Conservation (phyloP, 1,140 invertebrate species). For the Drosophila kurseongensis region DNA sequence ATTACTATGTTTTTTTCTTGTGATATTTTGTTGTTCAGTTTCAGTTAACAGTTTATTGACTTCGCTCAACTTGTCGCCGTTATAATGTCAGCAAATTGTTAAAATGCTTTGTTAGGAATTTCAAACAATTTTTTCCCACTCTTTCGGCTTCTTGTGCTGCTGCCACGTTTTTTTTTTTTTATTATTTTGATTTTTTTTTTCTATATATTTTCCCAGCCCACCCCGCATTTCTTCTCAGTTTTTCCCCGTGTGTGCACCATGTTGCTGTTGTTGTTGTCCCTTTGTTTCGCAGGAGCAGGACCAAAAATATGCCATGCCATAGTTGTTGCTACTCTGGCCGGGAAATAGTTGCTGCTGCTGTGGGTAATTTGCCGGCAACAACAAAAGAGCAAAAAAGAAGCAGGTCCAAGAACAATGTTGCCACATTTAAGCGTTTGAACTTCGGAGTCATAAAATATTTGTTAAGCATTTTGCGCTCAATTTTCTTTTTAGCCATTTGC, state of each 20-base stretch:
- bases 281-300: slow-evolving; percentile 44
- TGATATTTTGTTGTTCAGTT: slow-evolving; percentile 37
- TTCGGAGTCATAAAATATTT: slow-evolving; percentile 80
- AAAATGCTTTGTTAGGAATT: slow-evolving; percentile 82
- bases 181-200: neutral
- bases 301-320: slow-evolving; percentile 54
- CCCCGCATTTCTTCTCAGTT: slow-evolving; percentile 14
- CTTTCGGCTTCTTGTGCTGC: slow-evolving; percentile 31
- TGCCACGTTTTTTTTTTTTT: slow-evolving; percentile 10
- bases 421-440: slow-evolving; percentile 79
- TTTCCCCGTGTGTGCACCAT: slow-evolving; percentile 15
- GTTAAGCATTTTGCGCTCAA: slow-evolving; percentile 81
- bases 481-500: slow-evolving; percentile 75
- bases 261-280: slow-evolving; percentile 10
- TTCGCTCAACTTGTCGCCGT: slow-evolving; percentile 80
- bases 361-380: slow-evolving; percentile 76
- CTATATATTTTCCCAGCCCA: neutral
- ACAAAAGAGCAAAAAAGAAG: slow-evolving; percentile 28
- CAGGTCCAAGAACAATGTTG: slow-evolving; percentile 49
- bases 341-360: slow-evolving; percentile 54
- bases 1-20: slow-evolving; percentile 5
- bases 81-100: slow-evolving; percentile 83
- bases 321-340: slow-evolving; percentile 20
- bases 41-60: slow-evolving; percentile 81
- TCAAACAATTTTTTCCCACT: slow-evolving; percentile 73